Evolutionary conservation across 2,888 invertebrate species (phyloP).

Genomic region (Machimus rusticus): DNA sequence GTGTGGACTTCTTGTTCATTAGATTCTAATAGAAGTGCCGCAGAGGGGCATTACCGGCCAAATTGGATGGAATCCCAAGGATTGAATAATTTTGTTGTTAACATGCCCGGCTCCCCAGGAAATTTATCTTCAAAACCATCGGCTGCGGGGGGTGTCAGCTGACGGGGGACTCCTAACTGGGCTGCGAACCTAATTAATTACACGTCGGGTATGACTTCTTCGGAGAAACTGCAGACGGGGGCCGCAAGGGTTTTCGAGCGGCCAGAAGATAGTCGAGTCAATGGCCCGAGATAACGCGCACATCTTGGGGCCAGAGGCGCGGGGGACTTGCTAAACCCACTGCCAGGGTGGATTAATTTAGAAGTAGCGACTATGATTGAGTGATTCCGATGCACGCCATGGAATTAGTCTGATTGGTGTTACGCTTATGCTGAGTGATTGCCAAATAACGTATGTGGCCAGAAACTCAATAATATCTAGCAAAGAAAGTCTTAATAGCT

Average conservation of each 20-base stretch:
- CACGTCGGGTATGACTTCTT: conserved; percentile 19
- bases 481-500: too few relatives aligned
- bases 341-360: not conserved
- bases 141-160: not conserved
- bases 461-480: not conserved
- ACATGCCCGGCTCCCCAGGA: conserved; percentile 4
- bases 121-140: not conserved
- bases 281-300: conserved; percentile 9
- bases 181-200: conserved; percentile 33
- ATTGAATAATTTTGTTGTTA: conserved; percentile 40
- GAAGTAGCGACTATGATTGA: not conserved
- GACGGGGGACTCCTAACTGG: not conserved
- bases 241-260: not conserved
- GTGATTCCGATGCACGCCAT: not conserved
- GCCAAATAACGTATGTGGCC: not conserved
- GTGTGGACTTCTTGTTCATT: conserved; percentile 39
- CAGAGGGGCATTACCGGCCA: not conserved
- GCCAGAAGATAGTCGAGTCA: not conserved
- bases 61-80: conserved; percentile 26
- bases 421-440: not conserved
- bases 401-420: not conserved
- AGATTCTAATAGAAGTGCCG: conserved; percentile 34
- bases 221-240: not conserved
- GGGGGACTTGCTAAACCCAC: not conserved
- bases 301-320: not conserved